Evolutionary conservation across 2,888 invertebrate genomes (phyloP).

Genomic region (Drosophila borborema): DNA sequence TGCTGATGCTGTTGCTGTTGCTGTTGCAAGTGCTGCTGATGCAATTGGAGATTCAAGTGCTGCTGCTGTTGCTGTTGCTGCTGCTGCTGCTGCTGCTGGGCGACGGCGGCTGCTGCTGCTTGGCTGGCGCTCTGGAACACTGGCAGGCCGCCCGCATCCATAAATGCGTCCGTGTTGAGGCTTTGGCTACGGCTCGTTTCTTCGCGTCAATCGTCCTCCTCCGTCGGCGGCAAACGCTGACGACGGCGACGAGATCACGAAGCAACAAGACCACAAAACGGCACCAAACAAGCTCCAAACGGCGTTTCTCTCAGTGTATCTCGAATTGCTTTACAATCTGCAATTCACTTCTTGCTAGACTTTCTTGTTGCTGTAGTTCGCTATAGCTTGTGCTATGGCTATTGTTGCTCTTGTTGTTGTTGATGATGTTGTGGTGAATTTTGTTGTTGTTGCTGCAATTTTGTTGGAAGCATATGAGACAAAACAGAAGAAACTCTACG

Average conservation of each 20-base stretch:
- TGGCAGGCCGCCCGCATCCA: constrained; percentile 86
- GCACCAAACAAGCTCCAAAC: constrained; percentile 25
- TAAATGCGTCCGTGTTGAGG: constrained; percentile 84
- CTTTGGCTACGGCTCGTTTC: constrained; percentile 73
- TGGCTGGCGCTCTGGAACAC: constrained; percentile 86
- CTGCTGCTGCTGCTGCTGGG: constrained; percentile 79
- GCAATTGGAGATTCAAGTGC: constrained; percentile 80
- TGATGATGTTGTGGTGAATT: neutral
- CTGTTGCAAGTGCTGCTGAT: constrained; percentile 74
- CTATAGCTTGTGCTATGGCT: constrained; percentile 5
- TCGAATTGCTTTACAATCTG: constrained; percentile 1
- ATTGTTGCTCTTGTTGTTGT: neutral
- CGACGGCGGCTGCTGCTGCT: constrained; percentile 84
- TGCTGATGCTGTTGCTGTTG: constrained; percentile 46
- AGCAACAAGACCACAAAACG: constrained; percentile 71
- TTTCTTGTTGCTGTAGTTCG: neutral
- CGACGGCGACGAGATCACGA: constrained; percentile 75
- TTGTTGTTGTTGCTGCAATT: constrained; percentile 16
- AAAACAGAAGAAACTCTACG: constrained; percentile 44
- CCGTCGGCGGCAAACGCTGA: constrained; percentile 75
- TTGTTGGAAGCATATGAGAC: constrained; percentile 30
- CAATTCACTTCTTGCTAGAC: constrained; percentile 23
- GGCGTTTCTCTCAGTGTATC: constrained; percentile 38
- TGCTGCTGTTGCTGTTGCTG: constrained; percentile 85
- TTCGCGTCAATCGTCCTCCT: constrained; percentile 74